These are phyloP conservation scores for Melinaea menophilus DNA, from an alignment of 2,888 invertebrate genomes.

Conservation along the genomic window DNA sequence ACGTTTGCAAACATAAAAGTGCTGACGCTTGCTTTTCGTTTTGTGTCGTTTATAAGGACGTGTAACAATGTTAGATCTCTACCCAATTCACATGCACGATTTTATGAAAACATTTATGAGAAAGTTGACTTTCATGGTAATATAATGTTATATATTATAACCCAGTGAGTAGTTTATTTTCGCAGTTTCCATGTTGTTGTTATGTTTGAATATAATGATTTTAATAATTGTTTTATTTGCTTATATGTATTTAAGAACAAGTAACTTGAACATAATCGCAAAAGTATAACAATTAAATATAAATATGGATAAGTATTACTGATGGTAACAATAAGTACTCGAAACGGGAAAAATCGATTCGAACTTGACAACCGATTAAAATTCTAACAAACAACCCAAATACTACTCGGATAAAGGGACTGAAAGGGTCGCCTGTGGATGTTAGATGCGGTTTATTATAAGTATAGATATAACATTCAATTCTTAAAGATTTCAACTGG, in stretches of 20 bases:
- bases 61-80: constrained; percentile 34
- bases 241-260: too few relatives aligned
- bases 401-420: neutral
- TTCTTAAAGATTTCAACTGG: constrained; percentile 16
- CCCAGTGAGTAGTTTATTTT: too few relatives aligned
- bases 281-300: too few relatives aligned
- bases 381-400: constrained; percentile 1
- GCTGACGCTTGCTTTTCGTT: constrained; percentile 35
- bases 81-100: constrained; percentile 19
- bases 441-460: constrained; percentile 6
- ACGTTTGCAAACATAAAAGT: constrained; percentile 46
- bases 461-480: constrained; percentile 16
- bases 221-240: too few relatives aligned
- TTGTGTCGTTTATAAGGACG: constrained; percentile 43
- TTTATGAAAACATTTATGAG: constrained; percentile 16
- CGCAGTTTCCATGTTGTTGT: too few relatives aligned
- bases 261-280: too few relatives aligned
- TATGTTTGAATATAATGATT: too few relatives aligned
- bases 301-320: too few relatives aligned
- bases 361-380: constrained; percentile 1
- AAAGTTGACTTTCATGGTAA: constrained; percentile 14
- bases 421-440: constrained; percentile 2
- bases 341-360: neutral
- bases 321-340: too few relatives aligned
- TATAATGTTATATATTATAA: neutral